Evolutionary conservation across 2,113 vertebrate species (phyloP), one percentile per base, ranked within the genome.

Genomic region (Mola mola): DNA sequence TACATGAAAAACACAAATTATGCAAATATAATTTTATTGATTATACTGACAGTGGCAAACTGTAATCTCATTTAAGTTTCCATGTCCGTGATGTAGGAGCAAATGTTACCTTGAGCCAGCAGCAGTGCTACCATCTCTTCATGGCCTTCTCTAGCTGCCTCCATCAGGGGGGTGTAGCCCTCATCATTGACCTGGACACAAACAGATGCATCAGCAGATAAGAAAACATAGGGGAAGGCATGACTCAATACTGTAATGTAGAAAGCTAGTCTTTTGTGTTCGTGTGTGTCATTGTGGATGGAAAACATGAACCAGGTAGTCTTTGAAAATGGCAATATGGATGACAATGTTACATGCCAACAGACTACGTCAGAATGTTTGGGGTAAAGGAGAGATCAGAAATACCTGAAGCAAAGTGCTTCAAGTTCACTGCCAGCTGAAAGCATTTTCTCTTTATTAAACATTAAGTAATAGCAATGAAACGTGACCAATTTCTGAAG

Each of bases 111-210:
- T 93, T 99, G 97, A 60, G 97, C 97, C 78, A 99, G 90, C n/a
- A 99, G 93, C 55, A 99, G 91, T 25, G 97, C 97, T 52, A 99
- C 97, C 95, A 99, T 99, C 82, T 99, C 97, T 40, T 99, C 97
- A 4, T 99, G 97, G 57, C 97, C 97, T 84, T 99, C 97, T 24
- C 97, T 94, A 31, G 97, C 96, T 69, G 97, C 97, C 88, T 99
- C 97, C 97, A 99, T 99, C 44, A 99, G 90, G 25, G 97, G 97
- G 12, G 97, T 99, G 72, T 99, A 99, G 24, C 97, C 97, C 85
- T 99, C 97, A 84, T 99, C 97, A 81, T 99, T 99, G 4, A 99
- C 97, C 89, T 90, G 50, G 31, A 72, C 46, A 79, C 17, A 73
- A 75, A 72, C 28, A 63, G 9, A 66, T 42, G 16, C 6, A 25